phyloP scores from a whole-genome alignment of 2,113 vertebrate genomes.

The Otocyon megalotis region DNA sequence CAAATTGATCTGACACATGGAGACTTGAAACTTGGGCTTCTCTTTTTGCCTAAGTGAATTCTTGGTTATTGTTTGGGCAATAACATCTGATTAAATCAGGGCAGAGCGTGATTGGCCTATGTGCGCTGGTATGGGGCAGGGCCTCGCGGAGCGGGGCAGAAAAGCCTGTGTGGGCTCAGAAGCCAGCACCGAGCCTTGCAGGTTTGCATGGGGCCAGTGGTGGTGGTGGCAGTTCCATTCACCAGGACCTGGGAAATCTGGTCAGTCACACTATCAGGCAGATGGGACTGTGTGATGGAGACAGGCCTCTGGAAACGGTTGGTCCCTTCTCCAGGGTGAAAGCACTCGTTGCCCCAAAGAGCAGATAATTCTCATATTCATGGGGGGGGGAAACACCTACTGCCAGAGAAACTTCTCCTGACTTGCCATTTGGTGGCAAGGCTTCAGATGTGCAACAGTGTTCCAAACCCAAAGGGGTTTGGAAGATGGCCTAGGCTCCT shows the following conservation, averaged over 20 bases:
- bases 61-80: conserved; percentile 57
- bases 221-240: not conserved
- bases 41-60: conserved; percentile 58
- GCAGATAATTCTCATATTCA: not conserved
- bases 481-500: not conserved
- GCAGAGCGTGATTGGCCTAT: not conserved
- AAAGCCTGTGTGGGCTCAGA: conserved; percentile 4
- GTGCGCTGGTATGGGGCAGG: not conserved
- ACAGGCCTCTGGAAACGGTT: not conserved
- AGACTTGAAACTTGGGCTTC: not conserved
- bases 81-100: conserved; percentile 43
- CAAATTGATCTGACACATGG: not conserved
- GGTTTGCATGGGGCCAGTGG: not conserved
- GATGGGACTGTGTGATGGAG: not conserved
- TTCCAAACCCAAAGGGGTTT: not conserved
- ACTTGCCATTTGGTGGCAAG: not conserved
- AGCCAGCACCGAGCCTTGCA: not conserved
- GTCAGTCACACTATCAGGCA: not conserved
- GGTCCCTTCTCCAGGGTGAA: not conserved
- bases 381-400: not conserved
- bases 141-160: not conserved
- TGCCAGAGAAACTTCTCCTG: not conserved
- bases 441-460: not conserved
- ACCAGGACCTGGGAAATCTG: not conserved
- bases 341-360: not conserved